phyloP scores from a whole-genome alignment of 2,113 vertebrate genomes.

The Thryonomys swinderianus region DNA sequence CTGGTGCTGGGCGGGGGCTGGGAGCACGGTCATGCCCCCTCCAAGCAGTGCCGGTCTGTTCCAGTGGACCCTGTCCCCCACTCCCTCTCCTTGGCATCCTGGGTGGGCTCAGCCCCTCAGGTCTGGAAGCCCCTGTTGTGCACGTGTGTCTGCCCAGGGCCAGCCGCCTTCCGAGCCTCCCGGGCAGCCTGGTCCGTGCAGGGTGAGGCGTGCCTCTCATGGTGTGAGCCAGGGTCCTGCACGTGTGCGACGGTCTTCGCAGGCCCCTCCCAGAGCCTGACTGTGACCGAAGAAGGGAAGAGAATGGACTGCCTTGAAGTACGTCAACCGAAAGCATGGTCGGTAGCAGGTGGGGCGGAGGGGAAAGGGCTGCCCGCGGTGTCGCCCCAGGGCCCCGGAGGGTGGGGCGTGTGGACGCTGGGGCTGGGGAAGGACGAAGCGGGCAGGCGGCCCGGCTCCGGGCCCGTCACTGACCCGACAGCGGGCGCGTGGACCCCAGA shows the following conservation, averaged over 20 bases:
- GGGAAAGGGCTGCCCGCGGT: neutral
- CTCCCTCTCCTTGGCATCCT: neutral
- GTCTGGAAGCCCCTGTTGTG: no score
- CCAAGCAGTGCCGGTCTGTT: no score
- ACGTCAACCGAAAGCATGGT: neutral
- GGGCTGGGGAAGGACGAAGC: no score
- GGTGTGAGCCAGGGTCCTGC: neutral
- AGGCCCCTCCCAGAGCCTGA: neutral
- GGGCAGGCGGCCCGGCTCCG: no score
- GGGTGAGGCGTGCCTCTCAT: neutral
- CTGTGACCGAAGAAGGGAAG: neutral
- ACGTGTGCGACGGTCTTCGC: fast-evolving
- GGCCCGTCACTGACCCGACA: no score
- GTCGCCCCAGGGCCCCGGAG: no score
- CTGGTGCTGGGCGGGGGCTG: neutral
- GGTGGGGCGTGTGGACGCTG: no score
- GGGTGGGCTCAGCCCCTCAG: neutral
- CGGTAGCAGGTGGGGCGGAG: neutral
- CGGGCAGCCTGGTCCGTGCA: no score
- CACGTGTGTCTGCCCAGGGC: fast-evolving
- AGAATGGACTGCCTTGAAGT: neutral
- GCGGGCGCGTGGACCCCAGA: no score
- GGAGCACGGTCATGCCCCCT: neutral
- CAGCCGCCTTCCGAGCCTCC: fast-evolving
- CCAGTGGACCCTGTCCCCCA: neutral